These are phyloP conservation scores for Laticauda colubrina DNA, from an alignment of 2,113 vertebrate genomes.

Conservation along the genomic window DNA sequence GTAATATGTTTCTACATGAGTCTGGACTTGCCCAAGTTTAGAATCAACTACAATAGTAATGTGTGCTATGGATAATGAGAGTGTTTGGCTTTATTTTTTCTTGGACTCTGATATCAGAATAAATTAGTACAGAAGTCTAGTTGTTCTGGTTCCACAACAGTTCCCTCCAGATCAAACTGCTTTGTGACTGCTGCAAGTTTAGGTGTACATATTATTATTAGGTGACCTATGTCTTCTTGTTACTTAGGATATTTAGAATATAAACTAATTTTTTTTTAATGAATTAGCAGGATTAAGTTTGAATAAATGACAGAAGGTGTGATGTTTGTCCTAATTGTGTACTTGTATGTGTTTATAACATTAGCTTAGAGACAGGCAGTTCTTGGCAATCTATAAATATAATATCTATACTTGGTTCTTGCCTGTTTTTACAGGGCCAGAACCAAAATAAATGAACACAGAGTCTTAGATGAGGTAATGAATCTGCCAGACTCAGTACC, in stretches of 20 bases:
- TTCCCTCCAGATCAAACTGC: background rate
- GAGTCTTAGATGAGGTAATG: conserved; percentile 2
- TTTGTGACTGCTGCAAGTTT: background rate
- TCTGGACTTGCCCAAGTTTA: background rate
- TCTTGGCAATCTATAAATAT: background rate
- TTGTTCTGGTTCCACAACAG: background rate
- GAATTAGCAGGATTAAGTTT: background rate
- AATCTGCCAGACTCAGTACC: background rate
- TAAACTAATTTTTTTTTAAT: background rate
- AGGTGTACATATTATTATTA: background rate
- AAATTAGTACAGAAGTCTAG: background rate
- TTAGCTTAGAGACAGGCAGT: background rate
- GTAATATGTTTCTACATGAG: background rate
- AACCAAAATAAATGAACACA: background rate
- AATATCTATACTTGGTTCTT: background rate
- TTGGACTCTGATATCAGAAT: background rate
- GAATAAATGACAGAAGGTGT: background rate
- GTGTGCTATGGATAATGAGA: background rate
- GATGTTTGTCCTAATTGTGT: background rate
- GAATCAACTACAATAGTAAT: background rate
- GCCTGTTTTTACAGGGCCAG: background rate
- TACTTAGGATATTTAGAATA: background rate
- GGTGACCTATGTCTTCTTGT: background rate
- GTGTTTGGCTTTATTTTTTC: background rate
- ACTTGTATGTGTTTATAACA: background rate